A percentile compares a stretch with the other conserved stretches of the same genome.
phyloP scores from a whole-genome alignment of 2,888 invertebrate genomes.

The Dryococelus australis region DNA sequence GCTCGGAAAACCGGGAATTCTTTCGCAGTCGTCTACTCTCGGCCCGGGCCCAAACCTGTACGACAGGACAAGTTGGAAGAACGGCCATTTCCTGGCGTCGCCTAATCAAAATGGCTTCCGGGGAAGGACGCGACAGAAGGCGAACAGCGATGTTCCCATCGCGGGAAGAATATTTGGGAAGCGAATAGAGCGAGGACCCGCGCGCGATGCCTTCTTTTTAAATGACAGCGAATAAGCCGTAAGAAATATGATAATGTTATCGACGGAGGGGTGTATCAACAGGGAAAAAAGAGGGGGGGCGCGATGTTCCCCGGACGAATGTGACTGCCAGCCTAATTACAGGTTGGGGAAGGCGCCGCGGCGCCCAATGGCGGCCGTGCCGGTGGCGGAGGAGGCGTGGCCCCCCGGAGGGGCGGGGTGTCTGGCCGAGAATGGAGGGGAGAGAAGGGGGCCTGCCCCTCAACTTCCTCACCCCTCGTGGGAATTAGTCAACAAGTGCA shows the following conservation, averaged over 20 bases:
- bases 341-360: constrained; percentile 17
- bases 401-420: background rate
- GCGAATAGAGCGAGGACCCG: background rate
- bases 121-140: background rate
- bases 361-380: constrained; percentile 9
- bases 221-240: background rate
- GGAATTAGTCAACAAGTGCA: constrained; percentile 16
- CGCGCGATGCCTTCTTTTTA: background rate
- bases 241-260: constrained; percentile 18
- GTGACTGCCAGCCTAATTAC: constrained; percentile 21
- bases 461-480: constrained; percentile 32
- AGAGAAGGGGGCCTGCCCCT: constrained; percentile 29
- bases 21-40: background rate
- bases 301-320: constrained; percentile 24
- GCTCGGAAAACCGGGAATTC: background rate
- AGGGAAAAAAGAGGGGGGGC: constrained; percentile 33
- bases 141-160: background rate
- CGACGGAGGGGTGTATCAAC: constrained; percentile 40
- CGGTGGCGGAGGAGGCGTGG: background rate
- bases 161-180: background rate
- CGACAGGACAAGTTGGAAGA: background rate
- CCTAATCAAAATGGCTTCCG: background rate
- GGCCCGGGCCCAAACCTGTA: background rate
- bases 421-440: background rate
- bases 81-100: background rate